Conservation (phyloP, 2,797 vertebrate genomes). For the Eulemur coronatus region DNA sequence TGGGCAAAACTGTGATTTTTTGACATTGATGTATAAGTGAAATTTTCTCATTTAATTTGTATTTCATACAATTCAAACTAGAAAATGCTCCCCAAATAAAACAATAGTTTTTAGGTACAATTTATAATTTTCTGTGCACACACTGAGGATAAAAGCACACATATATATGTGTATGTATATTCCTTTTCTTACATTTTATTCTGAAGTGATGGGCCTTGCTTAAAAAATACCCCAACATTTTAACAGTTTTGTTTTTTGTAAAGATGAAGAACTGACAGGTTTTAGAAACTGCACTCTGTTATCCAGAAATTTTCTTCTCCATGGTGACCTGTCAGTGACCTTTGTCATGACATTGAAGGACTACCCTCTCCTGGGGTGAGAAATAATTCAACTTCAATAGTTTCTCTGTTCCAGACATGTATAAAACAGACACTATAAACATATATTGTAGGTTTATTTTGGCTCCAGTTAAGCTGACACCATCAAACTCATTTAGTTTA, state of each 20-base stretch:
- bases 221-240: background rate
- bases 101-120: background rate
- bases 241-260: conserved; percentile 32
- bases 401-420: conserved; percentile 81
- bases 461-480: conserved; percentile 77
- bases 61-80: background rate
- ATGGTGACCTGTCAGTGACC: conserved; percentile 81
- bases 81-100: background rate
- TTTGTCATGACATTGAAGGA: conserved; percentile 83
- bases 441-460: conserved; percentile 81
- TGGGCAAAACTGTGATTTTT: background rate
- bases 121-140: background rate
- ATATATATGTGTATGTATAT: background rate
- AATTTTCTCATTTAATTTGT: background rate
- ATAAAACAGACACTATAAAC: conserved; percentile 84
- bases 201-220: background rate
- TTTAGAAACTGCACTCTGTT: conserved; percentile 64
- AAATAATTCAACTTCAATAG: conserved; percentile 81
- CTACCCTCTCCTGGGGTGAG: conserved; percentile 79
- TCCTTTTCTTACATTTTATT: conserved; percentile 47
- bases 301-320: conserved; percentile 65
- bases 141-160: background rate
- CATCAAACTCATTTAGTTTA: conserved; percentile 77
- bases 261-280: conserved; percentile 58
- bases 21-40: background rate